These are phyloP conservation scores for Hestina assimilis DNA, from an alignment of 1,140 invertebrate genomes.

Conservation along the genomic window DNA sequence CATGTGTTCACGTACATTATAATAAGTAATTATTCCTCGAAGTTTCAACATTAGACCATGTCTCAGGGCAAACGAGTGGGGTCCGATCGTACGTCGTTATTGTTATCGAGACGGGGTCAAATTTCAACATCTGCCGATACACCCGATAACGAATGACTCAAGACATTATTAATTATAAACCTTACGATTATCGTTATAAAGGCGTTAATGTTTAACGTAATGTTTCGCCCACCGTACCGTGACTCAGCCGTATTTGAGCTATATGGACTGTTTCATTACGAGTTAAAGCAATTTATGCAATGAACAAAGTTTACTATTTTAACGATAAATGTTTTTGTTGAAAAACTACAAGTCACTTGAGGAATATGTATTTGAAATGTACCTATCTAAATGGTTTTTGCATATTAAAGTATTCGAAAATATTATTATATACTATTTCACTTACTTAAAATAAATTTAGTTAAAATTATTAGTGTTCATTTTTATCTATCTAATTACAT, in stretches of 20 bases:
- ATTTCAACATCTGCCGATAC: conserved; percentile 38
- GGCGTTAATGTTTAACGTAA: neutral
- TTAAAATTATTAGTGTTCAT: too few species aligned
- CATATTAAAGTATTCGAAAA: neutral
- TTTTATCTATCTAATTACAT: too few species aligned
- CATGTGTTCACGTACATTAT: too few species aligned
- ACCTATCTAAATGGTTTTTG: too few species aligned
- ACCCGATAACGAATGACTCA: conserved; percentile 6
- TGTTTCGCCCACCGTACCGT: conserved; percentile 2
- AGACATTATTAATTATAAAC: conserved; percentile 8
- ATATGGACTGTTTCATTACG: conserved; percentile 23
- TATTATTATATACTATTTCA: too few species aligned
- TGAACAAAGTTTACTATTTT: conserved; percentile 26
- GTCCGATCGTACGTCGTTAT: conserved; percentile 16
- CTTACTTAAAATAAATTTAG: too few species aligned
- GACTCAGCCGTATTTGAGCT: conserved; percentile 18
- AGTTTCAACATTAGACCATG: conserved; percentile 9
- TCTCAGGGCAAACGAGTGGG: conserved; percentile 11
- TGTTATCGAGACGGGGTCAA: conserved; percentile 37
- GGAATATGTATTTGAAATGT: neutral
- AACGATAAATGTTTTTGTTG: conserved; percentile 10
- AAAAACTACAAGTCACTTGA: conserved; percentile 4
- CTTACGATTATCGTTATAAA: conserved; percentile 12
- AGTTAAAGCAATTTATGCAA: conserved; percentile 26
- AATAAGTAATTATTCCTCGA: neutral